phyloP scores from a whole-genome alignment of 2,113 vertebrate species.

The Megaceryle torquata region DNA sequence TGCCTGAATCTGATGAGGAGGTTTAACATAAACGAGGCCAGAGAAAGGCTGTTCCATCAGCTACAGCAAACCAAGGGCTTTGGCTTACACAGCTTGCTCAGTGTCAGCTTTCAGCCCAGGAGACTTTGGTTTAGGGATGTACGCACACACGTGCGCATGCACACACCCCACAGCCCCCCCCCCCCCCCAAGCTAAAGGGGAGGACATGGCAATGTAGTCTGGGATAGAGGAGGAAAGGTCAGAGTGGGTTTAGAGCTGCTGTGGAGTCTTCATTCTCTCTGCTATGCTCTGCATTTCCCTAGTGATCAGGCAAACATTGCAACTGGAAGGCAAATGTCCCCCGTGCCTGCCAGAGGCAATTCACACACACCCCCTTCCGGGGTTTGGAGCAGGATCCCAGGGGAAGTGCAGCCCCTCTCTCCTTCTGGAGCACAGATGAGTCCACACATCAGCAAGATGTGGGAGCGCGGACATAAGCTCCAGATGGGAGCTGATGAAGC shows the following conservation, averaged over 20 bases:
- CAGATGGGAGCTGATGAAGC: neutral
- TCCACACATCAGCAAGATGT: neutral
- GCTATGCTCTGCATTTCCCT: neutral
- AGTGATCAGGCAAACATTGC: neutral
- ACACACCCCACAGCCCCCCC: too few relatives aligned
- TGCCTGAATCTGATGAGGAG: neutral
- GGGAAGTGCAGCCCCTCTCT: neutral
- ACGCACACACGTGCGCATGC: too few relatives aligned
- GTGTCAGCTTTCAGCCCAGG: neutral
- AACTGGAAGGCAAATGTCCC: neutral
- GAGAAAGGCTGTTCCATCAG: neutral
- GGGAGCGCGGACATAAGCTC: neutral
- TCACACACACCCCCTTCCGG: accelerated
- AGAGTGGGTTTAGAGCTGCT: neutral
- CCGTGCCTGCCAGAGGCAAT: accelerated
- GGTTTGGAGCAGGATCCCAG: neutral
- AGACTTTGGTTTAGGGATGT: neutral
- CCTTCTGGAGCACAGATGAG: neutral
- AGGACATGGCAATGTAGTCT: accelerated
- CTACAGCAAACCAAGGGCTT: neutral
- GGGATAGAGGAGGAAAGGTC: neutral
- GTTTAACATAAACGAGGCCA: neutral
- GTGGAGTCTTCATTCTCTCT: neutral
- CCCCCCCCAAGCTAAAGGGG: accelerated
- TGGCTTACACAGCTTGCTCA: neutral